A percentile compares a stretch with the other conserved stretches of the same genome.
phyloP scores from a whole-genome alignment of 2,797 vertebrate species.

The Leptatherina wallacei region DNA sequence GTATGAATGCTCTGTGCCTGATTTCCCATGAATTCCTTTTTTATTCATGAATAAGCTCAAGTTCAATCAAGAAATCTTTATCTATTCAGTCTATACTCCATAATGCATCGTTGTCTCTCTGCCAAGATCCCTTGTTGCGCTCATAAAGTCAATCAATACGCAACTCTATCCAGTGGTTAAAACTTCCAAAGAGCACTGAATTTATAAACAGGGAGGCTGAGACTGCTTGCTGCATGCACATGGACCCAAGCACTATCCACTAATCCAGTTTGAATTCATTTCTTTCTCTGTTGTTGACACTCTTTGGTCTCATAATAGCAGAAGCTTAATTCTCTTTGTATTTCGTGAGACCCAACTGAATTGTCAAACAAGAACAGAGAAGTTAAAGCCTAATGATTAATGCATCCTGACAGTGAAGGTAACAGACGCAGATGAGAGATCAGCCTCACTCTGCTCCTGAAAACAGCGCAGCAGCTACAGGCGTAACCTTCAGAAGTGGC shows the following conservation, averaged over 20 bases:
- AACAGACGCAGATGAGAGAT: constrained; percentile 35
- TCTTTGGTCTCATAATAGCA: constrained; percentile 39
- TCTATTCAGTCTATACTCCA: neutral
- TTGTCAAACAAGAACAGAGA: constrained; percentile 46
- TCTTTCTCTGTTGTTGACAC: constrained; percentile 45
- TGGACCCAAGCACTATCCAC: neutral
- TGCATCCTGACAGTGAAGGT: constrained; percentile 32
- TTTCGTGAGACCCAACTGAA: constrained; percentile 31
- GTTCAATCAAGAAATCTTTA: neutral
- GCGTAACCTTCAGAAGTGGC: constrained; percentile 41
- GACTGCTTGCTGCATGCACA: constrained; percentile 20
- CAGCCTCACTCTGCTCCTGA: constrained; percentile 25
- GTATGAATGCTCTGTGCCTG: neutral
- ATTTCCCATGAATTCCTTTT: constrained; percentile 1
- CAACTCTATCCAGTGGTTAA: constrained; percentile 7
- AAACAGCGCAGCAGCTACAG: constrained; percentile 34
- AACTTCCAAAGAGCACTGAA: constrained; percentile 20
- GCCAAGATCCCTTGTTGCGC: neutral
- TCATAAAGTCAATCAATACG: constrained; percentile 16
- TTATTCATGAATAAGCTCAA: neutral
- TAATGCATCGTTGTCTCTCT: constrained; percentile 7
- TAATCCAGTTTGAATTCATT: constrained; percentile 55
- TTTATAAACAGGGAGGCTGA: constrained; percentile 23
- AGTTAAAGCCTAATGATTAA: constrained; percentile 45
- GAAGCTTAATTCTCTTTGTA: constrained; percentile 35